Evolutionary conservation across 2,888 invertebrate species (phyloP), one percentile per base, ranked within the genome.

Genomic region (Lasioglossum morio): DNA sequence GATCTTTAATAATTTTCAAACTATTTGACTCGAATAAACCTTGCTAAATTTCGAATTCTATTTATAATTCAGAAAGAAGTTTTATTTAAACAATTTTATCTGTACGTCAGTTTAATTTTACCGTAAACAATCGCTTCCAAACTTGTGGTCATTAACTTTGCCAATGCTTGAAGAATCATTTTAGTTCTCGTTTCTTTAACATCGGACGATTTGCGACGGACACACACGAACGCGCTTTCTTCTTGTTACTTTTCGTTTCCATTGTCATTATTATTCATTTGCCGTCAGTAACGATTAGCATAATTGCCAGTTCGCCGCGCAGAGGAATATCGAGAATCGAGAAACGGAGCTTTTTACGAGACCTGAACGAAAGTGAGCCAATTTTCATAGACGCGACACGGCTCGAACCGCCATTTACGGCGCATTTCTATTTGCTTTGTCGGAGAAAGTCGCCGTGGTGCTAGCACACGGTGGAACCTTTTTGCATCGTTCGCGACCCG

Each of bases 401-500:
- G 69, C 72, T 77, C 63, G 66, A 75, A 63, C 75, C 63, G 53
- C 37, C 40, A 46, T 78, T 79, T 72, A 34, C 79, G 30, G 63
- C 75, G 88, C 88, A 82, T 89, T 90, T 90, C 90, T 89, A 89
- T 90, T 90, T 89, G 81, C 87, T 72, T 85, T 79, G 82, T 48
- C 78, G 88, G 90, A 84, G 90, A 90, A 90, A 90, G 90, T 89
- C 72, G 72, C 10, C 60, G 70, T 63, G 70, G 69, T 77, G 74
- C 53, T 72, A 46, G 66, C 76, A 70, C 79, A 69, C 27, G 70
- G 70, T n/a, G 70, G 70, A 66, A 43, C 63, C 77, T 81, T 84
- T 84, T 82, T 90, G 77, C 84, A 86, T 82, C 77, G 79, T 84
- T 85, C 63, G 75, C 48, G 37, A 70, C 69, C 86, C 79, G 79